These are phyloP conservation scores for Procavia capensis DNA, from an alignment of 2,113 vertebrate genomes.

Conservation along the genomic window DNA sequence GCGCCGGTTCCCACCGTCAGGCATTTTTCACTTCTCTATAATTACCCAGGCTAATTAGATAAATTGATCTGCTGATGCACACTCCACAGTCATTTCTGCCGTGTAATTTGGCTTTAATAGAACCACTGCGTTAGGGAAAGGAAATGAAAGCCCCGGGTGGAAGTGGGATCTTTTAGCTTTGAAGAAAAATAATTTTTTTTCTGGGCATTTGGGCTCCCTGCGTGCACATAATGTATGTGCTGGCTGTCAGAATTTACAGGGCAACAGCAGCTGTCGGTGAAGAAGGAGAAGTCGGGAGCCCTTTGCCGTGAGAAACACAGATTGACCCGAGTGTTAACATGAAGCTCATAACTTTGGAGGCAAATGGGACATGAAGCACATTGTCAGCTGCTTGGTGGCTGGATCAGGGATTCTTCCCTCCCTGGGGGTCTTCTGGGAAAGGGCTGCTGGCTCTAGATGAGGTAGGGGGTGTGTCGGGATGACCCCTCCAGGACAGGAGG, in stretches of 20 bases:
- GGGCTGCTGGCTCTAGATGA: neutral
- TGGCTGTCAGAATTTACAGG: slow-evolving; percentile 32
- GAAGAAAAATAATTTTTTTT: slow-evolving; percentile 53
- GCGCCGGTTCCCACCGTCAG: neutral
- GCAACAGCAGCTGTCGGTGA: neutral
- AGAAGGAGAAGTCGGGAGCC: neutral
- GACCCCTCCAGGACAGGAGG: neutral
- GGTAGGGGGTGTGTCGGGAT: neutral
- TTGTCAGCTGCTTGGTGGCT: neutral
- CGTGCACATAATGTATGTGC: neutral
- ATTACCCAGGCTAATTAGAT: slow-evolving; percentile 77
- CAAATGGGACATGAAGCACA: neutral
- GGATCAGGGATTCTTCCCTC: neutral
- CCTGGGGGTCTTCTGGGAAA: neutral
- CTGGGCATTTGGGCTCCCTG: neutral
- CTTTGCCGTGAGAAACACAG: neutral
- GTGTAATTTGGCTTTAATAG: slow-evolving; percentile 73
- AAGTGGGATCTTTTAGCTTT: slow-evolving; percentile 45
- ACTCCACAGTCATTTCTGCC: slow-evolving; percentile 59
- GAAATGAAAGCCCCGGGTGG: slow-evolving; percentile 65
- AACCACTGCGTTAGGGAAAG: slow-evolving; percentile 5
- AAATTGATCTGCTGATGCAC: slow-evolving; percentile 72
- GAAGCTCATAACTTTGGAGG: slow-evolving; percentile 37
- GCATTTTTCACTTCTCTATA: slow-evolving; percentile 64
- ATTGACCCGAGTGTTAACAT: neutral